phyloP scores from a whole-genome alignment of 2,888 invertebrate species.

The Caenorhabditis parvicauda region DNA sequence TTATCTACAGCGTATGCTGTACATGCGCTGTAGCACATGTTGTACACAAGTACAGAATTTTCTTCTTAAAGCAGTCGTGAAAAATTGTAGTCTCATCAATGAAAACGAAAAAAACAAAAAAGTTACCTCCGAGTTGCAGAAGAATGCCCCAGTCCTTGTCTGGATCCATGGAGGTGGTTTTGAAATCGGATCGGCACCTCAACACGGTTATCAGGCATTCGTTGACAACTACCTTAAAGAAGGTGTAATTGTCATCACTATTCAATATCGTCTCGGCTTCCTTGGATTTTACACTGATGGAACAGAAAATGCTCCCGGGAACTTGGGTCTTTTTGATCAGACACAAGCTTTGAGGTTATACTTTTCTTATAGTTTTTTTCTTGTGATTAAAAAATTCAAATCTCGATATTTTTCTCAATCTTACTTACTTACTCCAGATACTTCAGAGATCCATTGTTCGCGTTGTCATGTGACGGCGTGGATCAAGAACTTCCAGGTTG shows the following conservation, averaged over 20 bases:
- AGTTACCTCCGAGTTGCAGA: conserved; percentile 6
- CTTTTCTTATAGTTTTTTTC: too few species aligned
- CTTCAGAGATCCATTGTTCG: too few species aligned
- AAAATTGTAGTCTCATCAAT: too few species aligned
- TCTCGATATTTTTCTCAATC: too few species aligned
- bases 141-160: conserved; percentile 81
- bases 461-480: too few species aligned
- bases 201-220: conserved; percentile 42
- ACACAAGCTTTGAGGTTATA: conserved; percentile 44
- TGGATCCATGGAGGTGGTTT: conserved; percentile 94
- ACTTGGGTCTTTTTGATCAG: conserved; percentile 54
- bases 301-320: conserved; percentile 34
- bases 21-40: too few species aligned
- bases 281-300: conserved; percentile 65
- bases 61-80: too few species aligned
- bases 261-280: conserved; percentile 88
- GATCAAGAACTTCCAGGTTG: too few species aligned
- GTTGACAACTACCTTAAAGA: conserved; percentile 66
- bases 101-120: not conserved
- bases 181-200: conserved; percentile 70
- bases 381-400: too few species aligned
- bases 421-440: too few species aligned
- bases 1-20: too few species aligned
- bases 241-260: conserved; percentile 84
- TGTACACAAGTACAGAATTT: too few species aligned